Base-by-base conservation (phyloP, 2,113 vertebrate species). In the Rhea pennata region DNA sequence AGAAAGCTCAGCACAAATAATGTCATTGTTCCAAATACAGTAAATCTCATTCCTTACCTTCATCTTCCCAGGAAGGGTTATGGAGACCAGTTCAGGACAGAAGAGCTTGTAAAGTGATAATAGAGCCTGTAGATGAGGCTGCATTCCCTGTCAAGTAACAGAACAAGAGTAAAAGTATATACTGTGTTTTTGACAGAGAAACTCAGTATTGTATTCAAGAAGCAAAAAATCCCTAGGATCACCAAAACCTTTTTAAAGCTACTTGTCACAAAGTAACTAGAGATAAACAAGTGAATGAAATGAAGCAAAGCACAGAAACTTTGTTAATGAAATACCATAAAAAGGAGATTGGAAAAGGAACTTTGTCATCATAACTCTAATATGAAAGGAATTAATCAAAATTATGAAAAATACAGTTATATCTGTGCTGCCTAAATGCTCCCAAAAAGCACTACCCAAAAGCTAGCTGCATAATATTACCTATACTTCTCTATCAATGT, bases 31-130 rank as follows among this genome's bases (percentile, higher is more conserved):
- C 24, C 5, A 4, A 79, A 81, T 3, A 69, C 21, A 61, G 48
- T 24, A 53, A 59, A 90, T 44, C 15, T 26, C 53, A 92, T 70
- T 83, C 36, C 97, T 97, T 97, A 99, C 99, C 99, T 97, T 99
- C 26, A 87, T 97, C 95, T 97, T 98, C 40, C 94, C 72, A 69
- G 99, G 98, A 93, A 99, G 93, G 54, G 98, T 98, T 36, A 99
- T 97, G 6, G 98, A 98, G 93, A 99, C 98, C 92, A 99, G 96
- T 15, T 98, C 97, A 75, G 99, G 99, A 78, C 97, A 97, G 87
- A 98, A 99, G 67, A 98, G 98, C 97, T 98, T 99, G 96, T 99
- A 99, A 81, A 99, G 96, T 1, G 98, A 98, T 13, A 99, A 97
- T 2, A 99, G 96, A 94, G 99, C 99, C 84, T 99, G 96, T 17